Evolutionary conservation across 1,140 invertebrate genomes (phyloP).

Genomic region (Leptoteleia sp.): DNA sequence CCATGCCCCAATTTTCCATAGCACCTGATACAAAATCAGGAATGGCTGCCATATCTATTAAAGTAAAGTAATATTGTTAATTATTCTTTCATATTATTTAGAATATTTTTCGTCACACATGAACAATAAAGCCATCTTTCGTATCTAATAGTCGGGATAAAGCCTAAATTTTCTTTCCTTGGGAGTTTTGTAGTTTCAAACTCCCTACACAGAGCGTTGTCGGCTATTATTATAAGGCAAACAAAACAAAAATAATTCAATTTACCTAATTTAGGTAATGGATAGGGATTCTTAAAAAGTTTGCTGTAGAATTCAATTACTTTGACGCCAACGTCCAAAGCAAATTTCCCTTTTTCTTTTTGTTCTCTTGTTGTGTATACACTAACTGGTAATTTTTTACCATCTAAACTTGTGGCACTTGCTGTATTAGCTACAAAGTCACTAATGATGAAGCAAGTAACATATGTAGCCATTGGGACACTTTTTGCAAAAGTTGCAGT

Average conservation of each 20-base stretch:
- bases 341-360: constrained; percentile 89
- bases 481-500: constrained; percentile 88
- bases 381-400: constrained; percentile 83
- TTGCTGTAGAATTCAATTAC: constrained; percentile 92
- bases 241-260: background rate
- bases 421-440: constrained; percentile 87
- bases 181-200: no score
- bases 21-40: constrained; percentile 97
- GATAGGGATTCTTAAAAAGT: constrained; percentile 93
- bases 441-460: constrained; percentile 94
- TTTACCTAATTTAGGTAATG: constrained; percentile 91
- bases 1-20: constrained; percentile 97
- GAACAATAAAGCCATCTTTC: no score
- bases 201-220: no score
- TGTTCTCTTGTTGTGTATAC: constrained; percentile 89
- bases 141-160: no score
- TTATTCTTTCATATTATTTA: no score
- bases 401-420: constrained; percentile 81
- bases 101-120: no score
- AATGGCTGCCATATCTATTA: constrained; percentile 93
- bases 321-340: constrained; percentile 88
- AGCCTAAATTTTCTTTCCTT: no score
- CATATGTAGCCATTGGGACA: constrained; percentile 95
- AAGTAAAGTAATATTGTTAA: no score
- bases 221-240: no score